Percentiles rank a stretch among this genome's conserved stretches.
Evolutionary conservation across 1,140 invertebrate species (phyloP).

Genomic region (Andricus grossulariae): DNA sequence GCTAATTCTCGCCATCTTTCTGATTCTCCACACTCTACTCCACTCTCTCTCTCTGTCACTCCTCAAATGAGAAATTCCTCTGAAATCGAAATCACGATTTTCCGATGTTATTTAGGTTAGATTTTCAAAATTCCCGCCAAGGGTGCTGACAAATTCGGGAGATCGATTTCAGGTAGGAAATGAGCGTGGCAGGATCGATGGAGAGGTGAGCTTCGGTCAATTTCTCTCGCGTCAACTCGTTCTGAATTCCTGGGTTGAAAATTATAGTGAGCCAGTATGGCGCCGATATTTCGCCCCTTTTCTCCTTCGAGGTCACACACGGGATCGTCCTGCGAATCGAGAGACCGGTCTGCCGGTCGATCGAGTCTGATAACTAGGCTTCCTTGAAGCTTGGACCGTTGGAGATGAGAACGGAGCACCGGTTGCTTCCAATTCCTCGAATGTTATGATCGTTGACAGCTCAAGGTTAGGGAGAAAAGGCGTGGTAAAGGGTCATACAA

Average conservation of each 20-base stretch:
- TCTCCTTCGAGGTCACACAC: slow-evolving; percentile 48
- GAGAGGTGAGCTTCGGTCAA: slow-evolving; percentile 42
- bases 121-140: too few species aligned
- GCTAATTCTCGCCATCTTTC: slow-evolving; percentile 13
- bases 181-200: slow-evolving; percentile 52
- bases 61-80: neutral
- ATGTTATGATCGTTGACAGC: slow-evolving; percentile 20
- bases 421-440: slow-evolving; percentile 28
- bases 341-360: slow-evolving; percentile 26
- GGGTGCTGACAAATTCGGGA: too few species aligned
- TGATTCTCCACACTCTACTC: slow-evolving; percentile 40
- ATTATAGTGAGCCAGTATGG: slow-evolving; percentile 63
- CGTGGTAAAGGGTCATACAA: neutral
- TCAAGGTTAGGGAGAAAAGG: slow-evolving; percentile 18
- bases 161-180: slow-evolving; percentile 4
- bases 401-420: neutral
- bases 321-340: slow-evolving; percentile 6
- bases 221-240: slow-evolving; percentile 48
- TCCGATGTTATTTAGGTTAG: too few species aligned
- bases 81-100: too few species aligned
- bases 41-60: slow-evolving; percentile 19
- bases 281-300: slow-evolving; percentile 54
- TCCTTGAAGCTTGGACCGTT: neutral
- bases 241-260: slow-evolving; percentile 44
- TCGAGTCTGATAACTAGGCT: neutral